Evolutionary conservation across 2,113 vertebrate species (phyloP), one percentile per base, ranked within the genome.

Genomic region (Verasper variegatus): DNA sequence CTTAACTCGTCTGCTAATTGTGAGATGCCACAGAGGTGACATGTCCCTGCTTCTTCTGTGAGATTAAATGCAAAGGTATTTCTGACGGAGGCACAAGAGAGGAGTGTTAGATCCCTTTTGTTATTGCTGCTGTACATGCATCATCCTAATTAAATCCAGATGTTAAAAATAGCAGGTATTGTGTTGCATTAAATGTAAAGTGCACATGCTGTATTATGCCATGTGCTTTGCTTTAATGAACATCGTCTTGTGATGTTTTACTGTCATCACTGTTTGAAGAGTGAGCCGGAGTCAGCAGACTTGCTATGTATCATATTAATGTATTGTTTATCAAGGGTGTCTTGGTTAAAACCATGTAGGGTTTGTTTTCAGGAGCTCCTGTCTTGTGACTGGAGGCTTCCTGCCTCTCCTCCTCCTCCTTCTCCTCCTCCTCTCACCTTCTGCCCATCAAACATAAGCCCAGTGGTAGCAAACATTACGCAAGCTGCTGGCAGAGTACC

Each of bases 401-500:
- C 35, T 72, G 52, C 60, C 63, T 86, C 76, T 85, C 80, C 73
- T 85, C 86, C 82, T 85, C 80, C n/a, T n/a, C n/a, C 86, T 81
- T 83, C 76, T 85, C 79, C 73, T 85, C 86, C 82, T 85, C 78
- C 69, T 81, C 85, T 90, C 72, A 89, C 68, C 82, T 89, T 82
- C 79, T 73, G 62, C 56, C 75, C 73, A 47, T 83, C 57, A 83
- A 89, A 88, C 86, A 80, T 77, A 86, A 87, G 78, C 81, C 83
- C 68, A 64, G 52, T 81, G 76, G 84, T 71, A 87, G 88, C 87
- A 93, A 92, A 92, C 83, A 92, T 95, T 94, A 84, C 87, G 78
- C 90, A 94, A 94, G 76, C 0, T 4, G 21, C 37, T 84, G 84
- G 72, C 70, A 12, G 63, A 51, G 17, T 18, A 58, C 65, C 49